These are phyloP conservation scores for Fissipunctia ypsillon DNA, from an alignment of 2,888 invertebrate species.

Conservation along the genomic window DNA sequence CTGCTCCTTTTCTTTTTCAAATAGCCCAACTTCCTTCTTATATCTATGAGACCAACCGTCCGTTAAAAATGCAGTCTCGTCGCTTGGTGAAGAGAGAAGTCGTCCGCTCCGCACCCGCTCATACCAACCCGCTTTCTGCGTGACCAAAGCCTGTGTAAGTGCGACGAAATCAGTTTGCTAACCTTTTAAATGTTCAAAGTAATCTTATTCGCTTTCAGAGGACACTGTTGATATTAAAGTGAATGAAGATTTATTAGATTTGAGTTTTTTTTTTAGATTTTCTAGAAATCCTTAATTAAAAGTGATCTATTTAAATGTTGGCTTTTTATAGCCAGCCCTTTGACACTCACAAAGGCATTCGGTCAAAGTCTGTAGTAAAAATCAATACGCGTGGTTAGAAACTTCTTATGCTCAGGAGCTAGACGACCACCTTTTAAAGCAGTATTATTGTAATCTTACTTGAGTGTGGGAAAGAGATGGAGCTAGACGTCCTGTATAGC, in stretches of 20 bases:
- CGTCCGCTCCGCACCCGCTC: not conserved
- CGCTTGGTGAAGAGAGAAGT: not conserved
- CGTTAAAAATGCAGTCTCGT: not conserved
- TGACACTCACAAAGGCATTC: conserved; percentile 18
- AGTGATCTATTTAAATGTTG: conserved; percentile 44
- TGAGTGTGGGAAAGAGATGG: too few species aligned
- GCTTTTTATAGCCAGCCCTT: conserved; percentile 28
- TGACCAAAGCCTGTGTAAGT: conserved; percentile 15
- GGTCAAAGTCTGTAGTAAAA: conserved; percentile 8
- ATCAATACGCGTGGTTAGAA: not conserved
- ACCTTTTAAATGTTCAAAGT: conserved; percentile 54
- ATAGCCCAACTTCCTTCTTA: too few species aligned
- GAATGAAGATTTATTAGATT: conserved; percentile 54
- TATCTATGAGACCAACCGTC: too few species aligned
- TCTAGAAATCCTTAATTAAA: conserved; percentile 53
- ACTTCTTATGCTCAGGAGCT: not conserved
- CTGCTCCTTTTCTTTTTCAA: not conserved
- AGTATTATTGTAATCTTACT: too few species aligned
- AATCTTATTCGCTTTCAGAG: conserved; percentile 49
- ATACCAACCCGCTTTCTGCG: conserved; percentile 1
- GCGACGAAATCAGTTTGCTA: conserved; percentile 44
- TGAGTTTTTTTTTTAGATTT: conserved; percentile 16
- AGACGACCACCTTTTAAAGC: too few species aligned
- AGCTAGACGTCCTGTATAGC: too few species aligned
- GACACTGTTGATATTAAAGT: conserved; percentile 38